These are phyloP conservation scores for Megamerina dolium DNA, from an alignment of 2,888 invertebrate species.

Conservation along the genomic window DNA sequence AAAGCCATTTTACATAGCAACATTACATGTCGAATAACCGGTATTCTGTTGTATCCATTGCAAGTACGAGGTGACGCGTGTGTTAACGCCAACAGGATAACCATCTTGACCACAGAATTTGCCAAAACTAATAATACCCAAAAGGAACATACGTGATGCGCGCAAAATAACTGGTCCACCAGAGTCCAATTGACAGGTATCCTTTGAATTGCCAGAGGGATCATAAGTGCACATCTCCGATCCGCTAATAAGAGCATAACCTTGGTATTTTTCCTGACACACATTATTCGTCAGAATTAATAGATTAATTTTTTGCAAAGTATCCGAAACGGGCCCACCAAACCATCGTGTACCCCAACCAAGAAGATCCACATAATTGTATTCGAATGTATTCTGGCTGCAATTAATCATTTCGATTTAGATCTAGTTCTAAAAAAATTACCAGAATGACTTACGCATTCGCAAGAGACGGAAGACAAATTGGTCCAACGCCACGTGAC, in stretches of 20 bases:
- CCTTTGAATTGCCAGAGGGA: conserved; percentile 30
- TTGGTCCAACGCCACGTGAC: conserved; percentile 54
- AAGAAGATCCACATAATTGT: conserved; percentile 26
- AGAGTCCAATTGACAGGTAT: conserved; percentile 53
- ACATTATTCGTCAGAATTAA: conserved; percentile 28
- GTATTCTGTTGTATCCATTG: conserved; percentile 51
- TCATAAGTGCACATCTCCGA: conserved; percentile 37
- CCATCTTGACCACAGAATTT: conserved; percentile 48
- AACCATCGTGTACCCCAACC: conserved; percentile 54
- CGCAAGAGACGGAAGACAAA: conserved; percentile 52
- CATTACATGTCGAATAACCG: conserved; percentile 25
- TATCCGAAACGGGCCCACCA: conserved; percentile 48
- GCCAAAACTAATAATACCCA: conserved; percentile 55
- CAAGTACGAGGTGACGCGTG: conserved; percentile 52
- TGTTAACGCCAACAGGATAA: conserved; percentile 52
- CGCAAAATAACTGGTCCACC: conserved; percentile 54
- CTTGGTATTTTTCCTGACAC: conserved; percentile 25
- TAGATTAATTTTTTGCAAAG: conserved; percentile 50
- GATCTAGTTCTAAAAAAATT: background rate
- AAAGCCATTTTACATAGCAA: conserved; percentile 13
- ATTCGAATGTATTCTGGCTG: conserved; percentile 24
- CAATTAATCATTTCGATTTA: background rate
- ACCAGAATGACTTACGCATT: conserved; percentile 26
- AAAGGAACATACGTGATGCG: conserved; percentile 42
- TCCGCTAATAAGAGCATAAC: conserved; percentile 16